Conservation (phyloP, 2,113 vertebrate genomes). For the Capreolus pygargus region DNA sequence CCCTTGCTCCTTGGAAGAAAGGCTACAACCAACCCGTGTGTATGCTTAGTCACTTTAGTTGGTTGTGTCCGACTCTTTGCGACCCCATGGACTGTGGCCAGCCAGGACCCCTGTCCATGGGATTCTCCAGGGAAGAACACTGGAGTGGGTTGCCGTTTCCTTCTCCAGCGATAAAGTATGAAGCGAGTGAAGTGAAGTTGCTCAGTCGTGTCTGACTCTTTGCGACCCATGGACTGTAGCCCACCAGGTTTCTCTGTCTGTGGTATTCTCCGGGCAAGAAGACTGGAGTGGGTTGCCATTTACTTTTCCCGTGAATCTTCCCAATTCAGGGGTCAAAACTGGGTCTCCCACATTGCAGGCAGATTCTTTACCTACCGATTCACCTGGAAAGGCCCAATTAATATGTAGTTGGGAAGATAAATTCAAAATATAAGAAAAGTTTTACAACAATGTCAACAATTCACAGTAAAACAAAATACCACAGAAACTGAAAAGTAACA, state of each 20-base stretch:
- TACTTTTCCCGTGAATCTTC: not conserved
- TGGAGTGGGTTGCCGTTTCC: not conserved
- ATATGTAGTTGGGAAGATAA: not conserved
- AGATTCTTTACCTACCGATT: not conserved
- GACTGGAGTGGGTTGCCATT: not conserved
- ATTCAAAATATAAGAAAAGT: not conserved
- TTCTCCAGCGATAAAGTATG: not conserved
- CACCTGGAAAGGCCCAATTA: not conserved
- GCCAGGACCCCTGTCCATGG: not conserved
- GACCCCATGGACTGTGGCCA: not conserved
- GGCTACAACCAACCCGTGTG: not conserved
- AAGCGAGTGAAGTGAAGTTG: not conserved
- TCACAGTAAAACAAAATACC: not conserved
- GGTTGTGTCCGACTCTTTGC: rapidly evolving
- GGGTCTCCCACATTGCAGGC: not conserved
- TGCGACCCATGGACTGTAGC: not conserved
- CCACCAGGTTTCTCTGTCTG: not conserved
- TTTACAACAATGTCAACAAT: not conserved
- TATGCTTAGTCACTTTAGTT: not conserved
- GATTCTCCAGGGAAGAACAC: not conserved
- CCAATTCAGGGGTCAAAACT: not conserved
- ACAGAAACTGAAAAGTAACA: not conserved
- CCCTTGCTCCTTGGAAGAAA: not conserved
- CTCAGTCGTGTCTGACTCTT: not conserved
- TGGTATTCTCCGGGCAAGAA: not conserved